Evolutionary conservation across 2,113 vertebrate species (phyloP), one percentile per base, ranked within the genome.

Genomic region (Oncorhynchus tshawytscha): DNA sequence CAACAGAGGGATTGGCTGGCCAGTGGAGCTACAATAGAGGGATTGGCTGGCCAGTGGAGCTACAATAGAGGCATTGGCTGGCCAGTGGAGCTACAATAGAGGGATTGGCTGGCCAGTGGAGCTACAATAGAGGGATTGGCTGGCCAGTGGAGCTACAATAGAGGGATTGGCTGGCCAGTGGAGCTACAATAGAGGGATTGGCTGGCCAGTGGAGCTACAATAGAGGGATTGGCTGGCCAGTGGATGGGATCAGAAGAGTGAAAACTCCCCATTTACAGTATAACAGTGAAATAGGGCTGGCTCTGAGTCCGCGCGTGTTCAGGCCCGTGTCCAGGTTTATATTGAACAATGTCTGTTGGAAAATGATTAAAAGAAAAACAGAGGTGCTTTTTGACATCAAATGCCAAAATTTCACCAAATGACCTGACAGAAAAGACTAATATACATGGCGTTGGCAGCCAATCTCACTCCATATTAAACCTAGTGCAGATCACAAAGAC

Each of bases 241-340:
- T 27, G 27, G 27, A 27, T 27, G 27, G 27, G 27, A 27, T 27
- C 27, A 88, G 75, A 86, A 82, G 78, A 86, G 87, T 75, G 81
- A 89, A 81, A 88, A 87, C 82, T 87, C 80, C 27, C 89, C 82
- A 82, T 87, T 88, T 85, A 86, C 83, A 83, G 48, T 6, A 3
- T 51, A 51, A 60, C 77, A 81, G 81, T 74, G 70, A 80, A 74
- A 83, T 75, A 84, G 29, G 59, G 15, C 64, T 82, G 45, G 31
- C 27, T 66, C 29, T 62, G 59, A 78, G 74, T 51, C 48, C 0
- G 2, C 65, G 1, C 5, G 1, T 34, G 31, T 34, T 6, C 31
- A 34, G 31, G 5, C 31, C 31, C 31, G 31, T 34, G 31, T 34
- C 31, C 31, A 34, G 29, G 29, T 31, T 74, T 64, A 66, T 64